Evolutionary conservation across 2,113 vertebrate species (phyloP).

Genomic region (Pituophis catenifer): DNA sequence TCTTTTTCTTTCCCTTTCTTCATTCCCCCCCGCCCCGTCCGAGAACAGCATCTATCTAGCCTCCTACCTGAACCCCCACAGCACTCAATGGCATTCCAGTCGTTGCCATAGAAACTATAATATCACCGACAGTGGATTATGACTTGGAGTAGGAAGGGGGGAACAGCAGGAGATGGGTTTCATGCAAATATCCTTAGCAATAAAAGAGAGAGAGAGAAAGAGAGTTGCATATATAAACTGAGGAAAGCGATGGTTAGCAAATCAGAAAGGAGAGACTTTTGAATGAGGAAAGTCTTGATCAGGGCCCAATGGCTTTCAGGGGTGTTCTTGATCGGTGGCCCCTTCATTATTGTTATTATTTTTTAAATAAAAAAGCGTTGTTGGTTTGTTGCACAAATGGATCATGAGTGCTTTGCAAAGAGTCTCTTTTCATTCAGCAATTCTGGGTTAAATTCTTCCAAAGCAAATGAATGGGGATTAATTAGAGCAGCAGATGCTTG

Average conservation of each 20-base stretch:
- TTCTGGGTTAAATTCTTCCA: conserved; percentile 27
- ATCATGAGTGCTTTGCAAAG: background rate
- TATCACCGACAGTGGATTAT: conserved; percentile 34
- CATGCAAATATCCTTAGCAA: conserved; percentile 44
- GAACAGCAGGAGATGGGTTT: conserved; percentile 54
- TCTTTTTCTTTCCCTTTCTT: background rate
- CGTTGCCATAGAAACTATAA: conserved; percentile 50
- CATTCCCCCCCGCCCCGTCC: background rate
- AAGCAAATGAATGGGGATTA: conserved; percentile 27
- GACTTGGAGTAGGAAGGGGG: conserved; percentile 32
- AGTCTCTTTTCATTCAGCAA: background rate
- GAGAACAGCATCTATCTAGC: conserved; percentile 34
- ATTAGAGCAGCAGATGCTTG: conserved; percentile 18
- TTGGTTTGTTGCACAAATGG: background rate
- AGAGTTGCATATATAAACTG: conserved; percentile 25
- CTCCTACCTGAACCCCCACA: conserved; percentile 50
- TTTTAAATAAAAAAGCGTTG: too few relatives aligned
- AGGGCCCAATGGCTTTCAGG: background rate
- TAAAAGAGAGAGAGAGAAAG: conserved; percentile 37
- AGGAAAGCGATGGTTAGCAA: background rate
- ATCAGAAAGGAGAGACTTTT: background rate
- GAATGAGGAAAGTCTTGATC: background rate
- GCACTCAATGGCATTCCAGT: conserved; percentile 42
- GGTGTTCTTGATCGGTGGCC: background rate
- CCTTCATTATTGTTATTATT: background rate